Evolutionary conservation across 2,888 invertebrate genomes (phyloP).

Genomic region (Thalpophila matura): DNA sequence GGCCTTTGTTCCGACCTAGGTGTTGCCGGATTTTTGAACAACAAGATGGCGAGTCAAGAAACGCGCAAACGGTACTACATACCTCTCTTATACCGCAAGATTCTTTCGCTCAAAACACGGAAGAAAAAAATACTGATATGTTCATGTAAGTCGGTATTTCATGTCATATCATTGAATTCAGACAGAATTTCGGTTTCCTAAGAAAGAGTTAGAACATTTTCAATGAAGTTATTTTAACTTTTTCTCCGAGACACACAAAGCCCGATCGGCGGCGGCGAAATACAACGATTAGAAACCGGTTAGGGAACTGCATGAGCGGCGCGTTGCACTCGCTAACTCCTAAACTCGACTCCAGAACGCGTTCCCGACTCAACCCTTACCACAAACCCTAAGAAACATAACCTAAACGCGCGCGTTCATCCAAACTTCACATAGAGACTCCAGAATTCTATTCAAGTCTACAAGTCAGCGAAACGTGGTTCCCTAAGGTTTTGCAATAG

Average conservation of each 20-base stretch:
- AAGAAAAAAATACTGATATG: no score
- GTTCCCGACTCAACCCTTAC: conserved; percentile 68
- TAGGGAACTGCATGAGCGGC: conserved; percentile 73
- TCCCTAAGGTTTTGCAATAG: conserved; percentile 64
- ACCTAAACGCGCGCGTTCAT: conserved; percentile 71
- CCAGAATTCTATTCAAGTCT: conserved; percentile 57
- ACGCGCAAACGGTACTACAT: conserved; percentile 51
- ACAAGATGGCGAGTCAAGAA: conserved; percentile 3
- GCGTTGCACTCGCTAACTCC: conserved; percentile 80
- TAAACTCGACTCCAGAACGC: conserved; percentile 66
- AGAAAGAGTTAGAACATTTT: conserved; percentile 56
- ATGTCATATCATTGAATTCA: conserved; percentile 1
- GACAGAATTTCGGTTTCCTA: conserved; percentile 15
- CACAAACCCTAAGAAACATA: conserved; percentile 62
- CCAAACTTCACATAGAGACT: conserved; percentile 59
- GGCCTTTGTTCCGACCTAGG: conserved; percentile 4
- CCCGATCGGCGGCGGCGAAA: conserved; percentile 80
- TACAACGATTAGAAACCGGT: conserved; percentile 88
- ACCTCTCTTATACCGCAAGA: conserved; percentile 15
- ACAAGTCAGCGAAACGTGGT: conserved; percentile 66
- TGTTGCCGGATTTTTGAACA: conserved; percentile 42
- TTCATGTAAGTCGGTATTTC: no score
- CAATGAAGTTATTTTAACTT: conserved; percentile 83
- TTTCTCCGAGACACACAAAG: conserved; percentile 74
- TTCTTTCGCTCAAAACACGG: neutral